A percentile compares a stretch with the other conserved stretches of the same genome.
phyloP scores from a whole-genome alignment of 2,797 vertebrate species.

The Diplodus puntazzo region DNA sequence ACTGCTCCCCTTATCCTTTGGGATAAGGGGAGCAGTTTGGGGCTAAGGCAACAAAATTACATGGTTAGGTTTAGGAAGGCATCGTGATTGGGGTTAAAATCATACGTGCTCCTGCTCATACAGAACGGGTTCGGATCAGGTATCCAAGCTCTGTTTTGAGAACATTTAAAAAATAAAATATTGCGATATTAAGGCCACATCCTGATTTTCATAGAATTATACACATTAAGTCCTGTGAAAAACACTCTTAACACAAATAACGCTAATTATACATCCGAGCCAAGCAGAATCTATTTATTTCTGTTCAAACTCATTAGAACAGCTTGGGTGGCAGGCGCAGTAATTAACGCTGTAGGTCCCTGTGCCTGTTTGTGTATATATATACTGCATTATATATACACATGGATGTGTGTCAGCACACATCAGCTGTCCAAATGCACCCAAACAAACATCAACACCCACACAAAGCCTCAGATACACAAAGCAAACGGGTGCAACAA shows the following conservation, averaged over 20 bases:
- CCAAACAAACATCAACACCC: conserved; percentile 43
- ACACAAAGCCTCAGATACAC: conserved; percentile 55
- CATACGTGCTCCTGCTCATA: no score
- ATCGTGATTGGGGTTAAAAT: no score
- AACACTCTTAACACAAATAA: conserved; percentile 8
- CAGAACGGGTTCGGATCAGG: no score
- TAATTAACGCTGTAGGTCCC: conserved; percentile 28
- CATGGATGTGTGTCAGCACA: conserved; percentile 11
- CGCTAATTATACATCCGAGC: background rate
- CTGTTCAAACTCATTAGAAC: conserved; percentile 26
- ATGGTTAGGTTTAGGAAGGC: no score
- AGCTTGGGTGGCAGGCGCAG: conserved; percentile 20
- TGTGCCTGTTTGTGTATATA: conserved; percentile 17
- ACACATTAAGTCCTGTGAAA: no score
- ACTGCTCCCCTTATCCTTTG: no score
- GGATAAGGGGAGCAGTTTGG: no score
- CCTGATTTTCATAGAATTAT: no score
- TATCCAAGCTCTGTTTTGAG: no score
- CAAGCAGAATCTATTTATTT: conserved; percentile 16
- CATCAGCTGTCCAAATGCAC: conserved; percentile 38
- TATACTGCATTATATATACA: background rate
- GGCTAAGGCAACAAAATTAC: no score
- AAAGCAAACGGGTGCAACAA: conserved; percentile 65
- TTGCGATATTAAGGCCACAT: no score
- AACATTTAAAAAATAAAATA: no score